A percentile compares a stretch with the other conserved stretches of the same genome.
Conservation (phyloP, 2,113 vertebrate genomes). For the Tichodroma muraria region DNA sequence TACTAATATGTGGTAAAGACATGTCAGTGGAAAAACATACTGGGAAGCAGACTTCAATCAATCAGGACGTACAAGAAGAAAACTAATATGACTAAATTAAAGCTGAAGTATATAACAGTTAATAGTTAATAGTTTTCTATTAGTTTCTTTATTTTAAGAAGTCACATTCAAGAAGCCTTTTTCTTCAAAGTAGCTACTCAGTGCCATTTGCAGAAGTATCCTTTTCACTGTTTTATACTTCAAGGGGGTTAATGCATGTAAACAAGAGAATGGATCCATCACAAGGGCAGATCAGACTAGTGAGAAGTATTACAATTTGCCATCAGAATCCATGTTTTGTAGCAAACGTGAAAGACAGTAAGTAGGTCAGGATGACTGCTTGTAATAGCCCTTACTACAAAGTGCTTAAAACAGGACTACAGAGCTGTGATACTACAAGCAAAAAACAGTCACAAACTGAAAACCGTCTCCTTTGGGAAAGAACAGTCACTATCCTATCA, state of each 20-base stretch:
- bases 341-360: not conserved
- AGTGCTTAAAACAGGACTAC: not conserved
- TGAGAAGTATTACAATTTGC: not conserved
- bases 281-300: not conserved
- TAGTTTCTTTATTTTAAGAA: not conserved
- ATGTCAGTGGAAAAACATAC: slow-evolving; percentile 13
- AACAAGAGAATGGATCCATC: not conserved
- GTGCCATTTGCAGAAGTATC: not conserved
- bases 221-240: not conserved
- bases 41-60: slow-evolving; percentile 46
- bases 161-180: not conserved
- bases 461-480: not conserved
- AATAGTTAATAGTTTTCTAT: slow-evolving; percentile 13
- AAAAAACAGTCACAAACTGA: not conserved
- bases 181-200: not conserved
- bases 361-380: not conserved
- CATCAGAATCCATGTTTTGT: not conserved
- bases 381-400: not conserved
- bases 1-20: slow-evolving; percentile 35
- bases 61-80: slow-evolving; percentile 36
- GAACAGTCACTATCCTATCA: not conserved
- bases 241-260: not conserved
- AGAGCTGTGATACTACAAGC: not conserved
- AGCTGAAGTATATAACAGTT: slow-evolving; percentile 58
- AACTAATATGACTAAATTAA: slow-evolving; percentile 45